These are phyloP conservation scores for Eulacestoma nigropectus DNA, from an alignment of 2,113 vertebrate genomes.

Conservation along the genomic window DNA sequence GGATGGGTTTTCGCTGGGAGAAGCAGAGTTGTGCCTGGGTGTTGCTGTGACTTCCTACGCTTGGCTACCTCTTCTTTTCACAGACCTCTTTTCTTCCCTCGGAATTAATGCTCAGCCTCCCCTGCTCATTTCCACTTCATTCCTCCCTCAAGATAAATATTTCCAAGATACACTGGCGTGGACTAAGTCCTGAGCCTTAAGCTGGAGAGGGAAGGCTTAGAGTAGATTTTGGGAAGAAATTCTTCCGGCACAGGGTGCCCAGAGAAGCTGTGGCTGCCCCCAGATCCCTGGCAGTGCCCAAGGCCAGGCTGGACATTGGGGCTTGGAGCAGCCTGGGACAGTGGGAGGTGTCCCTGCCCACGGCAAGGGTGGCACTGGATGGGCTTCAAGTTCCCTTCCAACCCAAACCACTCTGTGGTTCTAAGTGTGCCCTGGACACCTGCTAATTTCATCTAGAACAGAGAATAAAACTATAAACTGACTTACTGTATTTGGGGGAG, in stretches of 20 bases:
- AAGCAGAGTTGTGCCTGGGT: not conserved
- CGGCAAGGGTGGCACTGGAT: accelerated
- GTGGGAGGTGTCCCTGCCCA: not conserved
- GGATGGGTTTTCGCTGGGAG: not conserved
- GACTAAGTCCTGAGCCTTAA: not conserved
- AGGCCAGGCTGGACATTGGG: not conserved
- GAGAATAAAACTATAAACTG: not conserved
- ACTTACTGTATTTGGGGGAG: not conserved
- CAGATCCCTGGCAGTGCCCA: not conserved
- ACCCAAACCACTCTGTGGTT: not conserved
- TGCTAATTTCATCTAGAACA: not conserved
- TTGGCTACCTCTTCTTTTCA: not conserved
- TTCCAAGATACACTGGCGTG: no score
- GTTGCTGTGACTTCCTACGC: not conserved
- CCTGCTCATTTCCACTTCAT: not conserved
- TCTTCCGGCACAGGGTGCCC: not conserved
- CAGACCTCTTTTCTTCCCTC: not conserved
- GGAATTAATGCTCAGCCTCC: not conserved
- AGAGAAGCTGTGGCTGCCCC: not conserved
- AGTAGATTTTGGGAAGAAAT: not conserved
- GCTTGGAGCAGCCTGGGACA: not conserved
- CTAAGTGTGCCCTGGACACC: not conserved
- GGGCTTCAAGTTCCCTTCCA: not conserved
- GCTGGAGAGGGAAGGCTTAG: not conserved
- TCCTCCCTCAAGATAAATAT: accelerated